phyloP scores from a whole-genome alignment of 2,113 vertebrate species.

The Otolemur garnettii region DNA sequence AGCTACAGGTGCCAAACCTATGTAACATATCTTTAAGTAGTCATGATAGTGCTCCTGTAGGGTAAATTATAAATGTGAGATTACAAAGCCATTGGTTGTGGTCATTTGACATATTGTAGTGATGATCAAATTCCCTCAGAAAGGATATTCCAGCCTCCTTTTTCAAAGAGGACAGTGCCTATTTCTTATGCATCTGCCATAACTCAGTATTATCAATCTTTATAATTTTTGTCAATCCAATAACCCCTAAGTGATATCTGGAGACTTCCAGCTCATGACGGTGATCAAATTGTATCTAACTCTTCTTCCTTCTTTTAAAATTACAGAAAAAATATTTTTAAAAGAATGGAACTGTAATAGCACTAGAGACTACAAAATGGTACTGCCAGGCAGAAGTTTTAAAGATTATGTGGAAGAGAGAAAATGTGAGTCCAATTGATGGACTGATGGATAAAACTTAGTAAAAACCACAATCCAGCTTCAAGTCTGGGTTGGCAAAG shows the following conservation, averaged over 20 bases:
- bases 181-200: background rate
- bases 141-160: background rate
- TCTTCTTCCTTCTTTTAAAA: background rate
- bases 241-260: background rate
- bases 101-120: background rate
- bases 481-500: background rate
- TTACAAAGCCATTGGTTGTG: background rate
- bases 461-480: background rate
- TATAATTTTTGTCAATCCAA: background rate
- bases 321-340: background rate
- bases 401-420: background rate
- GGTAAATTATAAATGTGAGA: background rate
- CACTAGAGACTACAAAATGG: background rate
- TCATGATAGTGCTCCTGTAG: background rate
- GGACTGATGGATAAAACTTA: background rate
- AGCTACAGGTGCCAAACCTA: background rate
- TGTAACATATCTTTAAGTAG: background rate
- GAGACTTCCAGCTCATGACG: background rate
- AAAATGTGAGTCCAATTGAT: background rate
- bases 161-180: background rate
- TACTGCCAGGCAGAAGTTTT: background rate
- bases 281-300: background rate
- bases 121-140: background rate
- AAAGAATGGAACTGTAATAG: background rate
- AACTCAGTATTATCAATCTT: background rate